phyloP scores from a whole-genome alignment of 2,797 vertebrate genomes.

The Parotocinclus haroldoi region DNA sequence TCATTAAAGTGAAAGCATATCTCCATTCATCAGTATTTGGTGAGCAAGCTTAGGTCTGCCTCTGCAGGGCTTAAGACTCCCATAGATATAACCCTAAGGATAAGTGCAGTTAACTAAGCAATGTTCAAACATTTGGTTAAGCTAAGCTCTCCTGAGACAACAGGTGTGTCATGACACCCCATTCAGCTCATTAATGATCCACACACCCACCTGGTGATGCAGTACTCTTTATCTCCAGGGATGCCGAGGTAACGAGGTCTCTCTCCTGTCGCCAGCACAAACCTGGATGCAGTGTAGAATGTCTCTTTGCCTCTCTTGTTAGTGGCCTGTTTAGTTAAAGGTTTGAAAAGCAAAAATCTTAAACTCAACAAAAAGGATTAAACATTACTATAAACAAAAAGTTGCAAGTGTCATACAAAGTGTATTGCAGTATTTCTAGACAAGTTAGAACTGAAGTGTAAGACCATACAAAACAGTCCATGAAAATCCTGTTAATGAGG shows the following conservation, averaged over 20 bases:
- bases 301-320: conserved; percentile 88
- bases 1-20: no score
- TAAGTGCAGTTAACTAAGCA: conserved; percentile 22
- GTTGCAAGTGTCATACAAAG: no score
- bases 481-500: no score
- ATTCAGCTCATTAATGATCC: neutral
- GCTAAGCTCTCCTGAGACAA: conserved; percentile 18
- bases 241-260: conserved; percentile 86
- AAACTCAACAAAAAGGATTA: neutral
- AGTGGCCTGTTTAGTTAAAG: conserved; percentile 69
- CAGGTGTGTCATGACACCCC: neutral
- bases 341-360: neutral
- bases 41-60: no score
- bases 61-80: no score
- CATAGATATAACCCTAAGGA: neutral
- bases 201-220: conserved; percentile 87
- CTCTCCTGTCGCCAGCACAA: conserved; percentile 90
- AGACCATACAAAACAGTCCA: no score
- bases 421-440: no score
- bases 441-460: no score
- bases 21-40: no score
- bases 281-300: conserved; percentile 80
- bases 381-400: no score
- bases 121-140: neutral
- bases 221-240: conserved; percentile 89